A percentile compares a stretch with the other conserved stretches of the same genome.
Evolutionary conservation across 2,797 vertebrate species (phyloP).

Genomic region (Alfaro cultratus): DNA sequence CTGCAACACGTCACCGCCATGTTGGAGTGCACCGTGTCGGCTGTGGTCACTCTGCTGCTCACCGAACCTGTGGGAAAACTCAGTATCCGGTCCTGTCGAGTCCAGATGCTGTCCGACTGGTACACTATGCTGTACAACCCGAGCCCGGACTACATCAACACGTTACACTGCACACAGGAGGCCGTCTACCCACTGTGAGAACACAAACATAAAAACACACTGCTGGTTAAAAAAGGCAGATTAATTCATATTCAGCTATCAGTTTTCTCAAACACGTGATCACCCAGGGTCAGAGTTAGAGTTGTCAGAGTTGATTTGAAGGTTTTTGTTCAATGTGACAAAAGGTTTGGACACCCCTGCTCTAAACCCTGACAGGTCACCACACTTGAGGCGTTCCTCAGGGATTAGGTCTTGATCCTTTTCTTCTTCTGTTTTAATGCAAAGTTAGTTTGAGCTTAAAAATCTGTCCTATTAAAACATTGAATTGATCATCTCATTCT

Average conservation of each 20-base stretch:
- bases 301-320: neutral
- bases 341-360: no score
- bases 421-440: neutral
- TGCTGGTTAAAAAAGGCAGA: neutral
- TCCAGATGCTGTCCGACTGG: constrained; percentile 97
- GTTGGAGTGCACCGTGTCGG: constrained; percentile 88
- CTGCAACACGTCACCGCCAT: constrained; percentile 92
- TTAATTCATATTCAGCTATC: neutral
- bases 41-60: constrained; percentile 87
- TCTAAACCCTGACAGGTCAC: neutral
- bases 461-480: neutral
- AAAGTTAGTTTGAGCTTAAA: neutral
- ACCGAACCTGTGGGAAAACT: constrained; percentile 88
- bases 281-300: neutral
- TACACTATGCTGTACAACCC: constrained; percentile 99
- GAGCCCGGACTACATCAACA: constrained; percentile 94
- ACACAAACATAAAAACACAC: neutral
- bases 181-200: constrained; percentile 93
- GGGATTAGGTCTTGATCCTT: neutral
- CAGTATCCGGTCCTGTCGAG: constrained; percentile 89
- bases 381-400: neutral
- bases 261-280: neutral
- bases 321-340: no score
- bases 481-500: neutral
- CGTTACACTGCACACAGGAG: constrained; percentile 96